A percentile compares a stretch with the other conserved stretches of the same genome.
Conservation (phyloP, 1,140 invertebrate genomes). For the Zaprionus kolodkinae region DNA sequence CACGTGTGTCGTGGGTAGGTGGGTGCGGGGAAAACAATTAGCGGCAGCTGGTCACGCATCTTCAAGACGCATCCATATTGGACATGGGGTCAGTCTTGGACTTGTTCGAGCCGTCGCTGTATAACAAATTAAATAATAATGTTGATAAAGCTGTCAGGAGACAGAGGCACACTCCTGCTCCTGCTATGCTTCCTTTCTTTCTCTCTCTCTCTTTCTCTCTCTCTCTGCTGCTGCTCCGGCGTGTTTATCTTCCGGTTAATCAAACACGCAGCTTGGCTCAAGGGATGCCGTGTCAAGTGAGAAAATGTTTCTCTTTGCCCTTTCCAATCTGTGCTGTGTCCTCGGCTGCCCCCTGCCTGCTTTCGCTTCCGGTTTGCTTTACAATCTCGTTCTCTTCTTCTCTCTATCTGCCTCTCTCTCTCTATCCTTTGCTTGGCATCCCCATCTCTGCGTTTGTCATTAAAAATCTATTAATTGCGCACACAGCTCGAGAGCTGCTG, state of each 20-base stretch:
- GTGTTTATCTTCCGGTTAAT: constrained; percentile 83
- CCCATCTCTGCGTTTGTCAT: constrained; percentile 62
- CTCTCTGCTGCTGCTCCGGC: constrained; percentile 67
- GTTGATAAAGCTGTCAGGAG: constrained; percentile 68
- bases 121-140: constrained; percentile 79
- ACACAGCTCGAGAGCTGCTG: constrained; percentile 66
- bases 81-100: constrained; percentile 49
- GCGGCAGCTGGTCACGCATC: constrained; percentile 61
- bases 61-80: constrained; percentile 10
- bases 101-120: constrained; percentile 40
- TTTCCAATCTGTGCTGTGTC: neutral
- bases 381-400: neutral
- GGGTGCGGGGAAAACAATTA: constrained; percentile 61
- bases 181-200: neutral
- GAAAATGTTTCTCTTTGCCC: constrained; percentile 29
- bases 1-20: constrained; percentile 43
- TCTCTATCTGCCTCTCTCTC: neutral
- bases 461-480: constrained; percentile 81
- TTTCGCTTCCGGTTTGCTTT: constrained; percentile 1
- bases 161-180: constrained; percentile 5
- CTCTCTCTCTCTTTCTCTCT: constrained; percentile 4
- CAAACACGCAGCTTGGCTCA: constrained; percentile 74
- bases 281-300: constrained; percentile 56
- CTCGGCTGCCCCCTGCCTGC: neutral
- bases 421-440: neutral